These are phyloP conservation scores for Epirrhoe tristata DNA, from an alignment of 2,888 invertebrate species.

Conservation along the genomic window DNA sequence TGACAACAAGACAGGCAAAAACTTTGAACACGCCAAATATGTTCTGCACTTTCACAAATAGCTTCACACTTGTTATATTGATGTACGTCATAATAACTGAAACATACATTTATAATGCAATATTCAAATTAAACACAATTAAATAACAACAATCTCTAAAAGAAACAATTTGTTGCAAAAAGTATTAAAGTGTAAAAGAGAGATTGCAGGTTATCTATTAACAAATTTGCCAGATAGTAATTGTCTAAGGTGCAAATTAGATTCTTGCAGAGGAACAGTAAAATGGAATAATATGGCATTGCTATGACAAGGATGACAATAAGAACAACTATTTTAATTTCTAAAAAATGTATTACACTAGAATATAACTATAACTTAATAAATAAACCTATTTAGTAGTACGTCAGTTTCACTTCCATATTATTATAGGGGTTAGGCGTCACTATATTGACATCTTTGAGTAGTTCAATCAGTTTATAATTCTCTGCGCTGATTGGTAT, in stretches of 20 bases:
- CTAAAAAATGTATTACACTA: constrained; percentile 25
- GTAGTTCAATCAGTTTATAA: constrained; percentile 56
- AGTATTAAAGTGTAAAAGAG: too few species aligned
- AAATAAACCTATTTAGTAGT: constrained; percentile 9
- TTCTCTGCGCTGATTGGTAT: constrained; percentile 63
- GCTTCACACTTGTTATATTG: constrained; percentile 90
- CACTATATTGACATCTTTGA: constrained; percentile 69
- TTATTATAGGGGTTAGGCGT: constrained; percentile 70
- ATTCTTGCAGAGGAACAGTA: too few species aligned
- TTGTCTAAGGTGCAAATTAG: too few species aligned
- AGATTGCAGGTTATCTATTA: too few species aligned
- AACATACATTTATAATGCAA: constrained; percentile 45
- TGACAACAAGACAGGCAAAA: constrained; percentile 90
- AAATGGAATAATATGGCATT: too few species aligned
- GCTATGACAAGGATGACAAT: too few species aligned
- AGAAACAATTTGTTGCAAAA: too few species aligned
- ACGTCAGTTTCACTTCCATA: constrained; percentile 64
- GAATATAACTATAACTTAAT: not conserved
- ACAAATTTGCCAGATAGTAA: too few species aligned
- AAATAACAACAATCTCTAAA: too few species aligned
- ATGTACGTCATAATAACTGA: constrained; percentile 91
- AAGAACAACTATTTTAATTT: not conserved
- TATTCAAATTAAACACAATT: not conserved
- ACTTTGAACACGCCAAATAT: constrained; percentile 92
- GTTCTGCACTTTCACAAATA: constrained; percentile 93